Conservation (phyloP, 1,140 invertebrate species). For the Dendrolimus kikuchii region DNA sequence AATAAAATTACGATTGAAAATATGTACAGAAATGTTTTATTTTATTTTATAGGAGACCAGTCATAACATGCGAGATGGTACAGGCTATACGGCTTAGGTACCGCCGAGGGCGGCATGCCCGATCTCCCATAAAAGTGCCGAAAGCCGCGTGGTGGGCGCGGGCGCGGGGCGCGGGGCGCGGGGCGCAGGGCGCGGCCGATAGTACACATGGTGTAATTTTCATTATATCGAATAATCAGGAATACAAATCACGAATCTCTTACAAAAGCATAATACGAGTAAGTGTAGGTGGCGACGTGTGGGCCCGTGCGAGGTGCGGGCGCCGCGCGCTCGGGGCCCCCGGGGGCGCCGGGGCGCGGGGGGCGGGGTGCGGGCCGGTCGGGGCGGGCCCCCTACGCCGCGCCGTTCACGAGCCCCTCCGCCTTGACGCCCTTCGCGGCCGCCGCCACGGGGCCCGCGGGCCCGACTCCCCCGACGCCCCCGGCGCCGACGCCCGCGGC, state of each 20-base stretch:
- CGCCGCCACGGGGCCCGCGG: conserved; percentile 36
- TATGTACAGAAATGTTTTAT: conserved; percentile 66
- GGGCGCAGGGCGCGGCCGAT: no score
- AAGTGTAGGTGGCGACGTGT: conserved; percentile 31
- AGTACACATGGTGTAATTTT: conserved; percentile 52
- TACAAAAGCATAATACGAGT: conserved; percentile 66
- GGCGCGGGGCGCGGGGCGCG: conserved; percentile 23
- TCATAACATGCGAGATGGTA: conserved; percentile 50
- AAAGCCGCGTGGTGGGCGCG: conserved; percentile 32
- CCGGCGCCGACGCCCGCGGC: conserved; percentile 36
- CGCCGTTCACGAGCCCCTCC: conserved; percentile 10
- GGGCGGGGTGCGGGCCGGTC: conserved; percentile 22
- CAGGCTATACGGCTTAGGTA: conserved; percentile 47
- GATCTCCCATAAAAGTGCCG: conserved; percentile 42
- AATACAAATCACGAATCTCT: conserved; percentile 69
- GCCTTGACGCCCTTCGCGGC: conserved; percentile 11
- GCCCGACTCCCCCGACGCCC: conserved; percentile 18
- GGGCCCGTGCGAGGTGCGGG: conserved; percentile 5
- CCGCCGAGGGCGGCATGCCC: conserved; percentile 35
- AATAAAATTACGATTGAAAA: conserved; percentile 67
- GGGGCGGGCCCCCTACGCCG: conserved; percentile 50
- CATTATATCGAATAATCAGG: conserved; percentile 60
- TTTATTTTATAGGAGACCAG: conserved; percentile 68
- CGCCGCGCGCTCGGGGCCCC: conserved; percentile 4
- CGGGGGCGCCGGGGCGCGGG: conserved; percentile 2